phyloP scores from a whole-genome alignment of 1,140 invertebrate species.

The Heliconius eleuchia region DNA sequence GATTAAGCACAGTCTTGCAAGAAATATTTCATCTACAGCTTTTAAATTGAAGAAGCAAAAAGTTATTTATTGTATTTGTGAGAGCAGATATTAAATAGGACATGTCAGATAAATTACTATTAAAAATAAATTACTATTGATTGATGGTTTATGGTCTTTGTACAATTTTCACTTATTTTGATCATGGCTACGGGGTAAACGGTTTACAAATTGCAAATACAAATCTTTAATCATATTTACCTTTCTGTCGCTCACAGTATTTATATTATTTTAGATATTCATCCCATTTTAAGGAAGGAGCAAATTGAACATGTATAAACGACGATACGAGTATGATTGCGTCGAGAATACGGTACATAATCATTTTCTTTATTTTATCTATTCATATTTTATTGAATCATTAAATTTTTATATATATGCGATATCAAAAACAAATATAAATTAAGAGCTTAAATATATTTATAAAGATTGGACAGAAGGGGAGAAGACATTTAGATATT shows the following conservation, averaged over 20 bases:
- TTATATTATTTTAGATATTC: not conserved
- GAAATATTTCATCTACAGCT: not conserved
- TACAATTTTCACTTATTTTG: constrained; percentile 45
- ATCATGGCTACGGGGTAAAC: constrained; percentile 27
- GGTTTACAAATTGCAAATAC: constrained; percentile 1
- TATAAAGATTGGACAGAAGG: too few relatives aligned
- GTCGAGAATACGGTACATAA: not conserved
- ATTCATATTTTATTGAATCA: not conserved
- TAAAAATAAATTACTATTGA: constrained; percentile 49
- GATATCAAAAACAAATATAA: too few relatives aligned
- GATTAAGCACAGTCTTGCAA: not conserved
- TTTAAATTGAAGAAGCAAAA: not conserved
- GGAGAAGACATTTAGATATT: too few relatives aligned
- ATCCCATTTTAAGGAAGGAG: not conserved
- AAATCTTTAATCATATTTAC: constrained; percentile 36
- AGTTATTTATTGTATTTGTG: not conserved
- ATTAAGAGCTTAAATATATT: too few relatives aligned
- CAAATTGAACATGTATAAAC: not conserved
- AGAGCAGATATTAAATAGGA: not conserved
- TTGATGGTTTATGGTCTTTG: constrained; percentile 55
- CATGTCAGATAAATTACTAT: constrained; percentile 21
- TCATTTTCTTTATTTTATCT: not conserved
- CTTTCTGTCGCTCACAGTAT: constrained; percentile 14
- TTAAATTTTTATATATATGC: too few relatives aligned
- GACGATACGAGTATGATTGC: not conserved